Conservation (phyloP, 2,113 vertebrate species). For the Trogon surrucura region DNA sequence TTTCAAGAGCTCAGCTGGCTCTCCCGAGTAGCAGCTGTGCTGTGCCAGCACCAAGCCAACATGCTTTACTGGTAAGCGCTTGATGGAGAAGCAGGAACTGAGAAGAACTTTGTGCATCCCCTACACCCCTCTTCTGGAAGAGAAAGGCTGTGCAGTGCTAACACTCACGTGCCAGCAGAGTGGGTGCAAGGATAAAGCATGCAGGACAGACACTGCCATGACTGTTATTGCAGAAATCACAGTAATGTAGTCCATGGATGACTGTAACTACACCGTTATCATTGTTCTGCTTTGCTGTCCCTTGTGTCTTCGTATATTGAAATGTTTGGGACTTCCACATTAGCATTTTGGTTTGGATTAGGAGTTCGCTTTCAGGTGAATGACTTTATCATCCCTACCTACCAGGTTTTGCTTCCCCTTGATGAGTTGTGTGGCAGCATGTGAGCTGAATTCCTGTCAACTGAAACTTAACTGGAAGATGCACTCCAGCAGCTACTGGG, state of each 20-base stretch:
- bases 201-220: not conserved
- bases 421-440: not conserved
- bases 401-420: not conserved
- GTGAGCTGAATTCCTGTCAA: not conserved
- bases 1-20: not conserved
- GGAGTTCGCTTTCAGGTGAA: not conserved
- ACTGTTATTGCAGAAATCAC: rapidly evolving
- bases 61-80: rapidly evolving
- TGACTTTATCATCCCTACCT: not conserved
- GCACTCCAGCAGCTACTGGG: not conserved
- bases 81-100: not conserved
- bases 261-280: not conserved
- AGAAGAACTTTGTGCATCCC: not conserved
- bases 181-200: not conserved
- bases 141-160: not conserved
- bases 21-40: not conserved
- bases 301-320: not conserved
- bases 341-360: not conserved
- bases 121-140: not conserved
- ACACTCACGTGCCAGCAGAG: rapidly evolving
- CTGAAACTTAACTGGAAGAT: not conserved
- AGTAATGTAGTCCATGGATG: rapidly evolving
- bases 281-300: not conserved
- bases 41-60: not conserved
- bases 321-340: not conserved